Evolutionary conservation across 2,888 invertebrate genomes (phyloP).

Genomic region (Nemotelus pantherinus): DNA sequence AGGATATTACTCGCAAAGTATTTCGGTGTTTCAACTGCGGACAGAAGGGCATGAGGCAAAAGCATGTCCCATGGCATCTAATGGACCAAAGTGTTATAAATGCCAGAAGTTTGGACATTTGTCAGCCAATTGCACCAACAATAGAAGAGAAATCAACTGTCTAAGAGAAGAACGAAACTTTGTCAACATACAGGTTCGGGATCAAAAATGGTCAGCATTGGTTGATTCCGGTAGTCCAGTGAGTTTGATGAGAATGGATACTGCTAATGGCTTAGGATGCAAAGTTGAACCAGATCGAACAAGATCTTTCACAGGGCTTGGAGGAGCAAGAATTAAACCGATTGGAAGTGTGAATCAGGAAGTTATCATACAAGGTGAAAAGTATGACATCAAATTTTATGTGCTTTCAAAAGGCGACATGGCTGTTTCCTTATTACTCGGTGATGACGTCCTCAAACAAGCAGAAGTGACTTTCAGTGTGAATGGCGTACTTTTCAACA

Average conservation of each 20-base stretch:
- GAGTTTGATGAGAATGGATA: too few relatives aligned
- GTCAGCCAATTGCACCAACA: not conserved
- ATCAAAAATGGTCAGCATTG: too few relatives aligned
- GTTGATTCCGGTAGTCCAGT: too few relatives aligned
- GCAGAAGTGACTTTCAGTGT: not conserved
- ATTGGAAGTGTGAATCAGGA: too few relatives aligned
- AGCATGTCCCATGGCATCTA: not conserved
- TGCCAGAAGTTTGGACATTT: too few relatives aligned
- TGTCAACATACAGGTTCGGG: too few relatives aligned
- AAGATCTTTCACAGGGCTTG: too few relatives aligned
- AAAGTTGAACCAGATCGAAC: too few relatives aligned
- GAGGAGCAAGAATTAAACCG: too few relatives aligned
- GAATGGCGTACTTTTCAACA: not conserved
- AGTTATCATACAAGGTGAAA: not conserved
- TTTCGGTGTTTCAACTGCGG: not conserved
- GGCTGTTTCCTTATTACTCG: not conserved
- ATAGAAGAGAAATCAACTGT: not conserved
- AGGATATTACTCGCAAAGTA: not conserved
- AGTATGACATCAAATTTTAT: not conserved
- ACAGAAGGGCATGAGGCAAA: not conserved
- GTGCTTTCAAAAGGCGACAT: not conserved
- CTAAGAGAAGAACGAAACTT: too few relatives aligned
- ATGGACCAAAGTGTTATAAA: not conserved
- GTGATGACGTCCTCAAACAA: not conserved
- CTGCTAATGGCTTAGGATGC: too few relatives aligned